Conservation (phyloP, 2,113 vertebrate species). For the Damaliscus lunatus region DNA sequence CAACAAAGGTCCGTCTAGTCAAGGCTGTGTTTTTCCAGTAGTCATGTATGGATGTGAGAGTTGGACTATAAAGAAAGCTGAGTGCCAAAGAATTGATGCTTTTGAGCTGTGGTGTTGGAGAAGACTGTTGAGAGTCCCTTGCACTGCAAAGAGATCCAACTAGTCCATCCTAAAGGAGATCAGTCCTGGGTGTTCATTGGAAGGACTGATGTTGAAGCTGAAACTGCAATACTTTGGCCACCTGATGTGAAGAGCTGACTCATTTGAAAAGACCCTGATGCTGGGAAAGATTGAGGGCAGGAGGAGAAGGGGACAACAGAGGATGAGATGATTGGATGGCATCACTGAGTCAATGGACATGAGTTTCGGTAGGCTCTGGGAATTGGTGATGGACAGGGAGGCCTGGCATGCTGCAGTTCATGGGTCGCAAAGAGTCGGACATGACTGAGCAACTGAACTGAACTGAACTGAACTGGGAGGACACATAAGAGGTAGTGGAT, state of each 20-base stretch:
- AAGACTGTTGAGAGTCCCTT: neutral
- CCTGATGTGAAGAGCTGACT: neutral
- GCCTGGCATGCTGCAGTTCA: neutral
- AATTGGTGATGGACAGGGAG: neutral
- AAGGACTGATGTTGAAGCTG: neutral
- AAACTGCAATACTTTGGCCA: neutral
- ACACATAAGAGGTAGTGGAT: neutral
- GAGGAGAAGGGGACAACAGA: neutral
- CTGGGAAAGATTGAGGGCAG: neutral
- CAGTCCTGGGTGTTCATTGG: neutral
- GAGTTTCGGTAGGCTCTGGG: fast-evolving
- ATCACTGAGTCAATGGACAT: neutral
- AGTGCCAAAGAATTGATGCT: fast-evolving
- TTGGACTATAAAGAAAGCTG: neutral
- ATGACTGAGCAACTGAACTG: fast-evolving
- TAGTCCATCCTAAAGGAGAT: neutral
- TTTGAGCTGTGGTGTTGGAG: neutral
- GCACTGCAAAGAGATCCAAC: neutral
- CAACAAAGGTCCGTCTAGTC: neutral
- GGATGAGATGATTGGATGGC: neutral
- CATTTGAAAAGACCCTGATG: neutral
- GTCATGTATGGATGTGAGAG: neutral
- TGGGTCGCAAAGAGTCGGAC: neutral
- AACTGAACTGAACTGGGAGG: neutral
- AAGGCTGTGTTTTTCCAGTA: neutral